Evolutionary conservation across 2,113 vertebrate genomes (phyloP), one percentile per base, ranked within the genome.

Genomic region (Argyrosomus japonicus): DNA sequence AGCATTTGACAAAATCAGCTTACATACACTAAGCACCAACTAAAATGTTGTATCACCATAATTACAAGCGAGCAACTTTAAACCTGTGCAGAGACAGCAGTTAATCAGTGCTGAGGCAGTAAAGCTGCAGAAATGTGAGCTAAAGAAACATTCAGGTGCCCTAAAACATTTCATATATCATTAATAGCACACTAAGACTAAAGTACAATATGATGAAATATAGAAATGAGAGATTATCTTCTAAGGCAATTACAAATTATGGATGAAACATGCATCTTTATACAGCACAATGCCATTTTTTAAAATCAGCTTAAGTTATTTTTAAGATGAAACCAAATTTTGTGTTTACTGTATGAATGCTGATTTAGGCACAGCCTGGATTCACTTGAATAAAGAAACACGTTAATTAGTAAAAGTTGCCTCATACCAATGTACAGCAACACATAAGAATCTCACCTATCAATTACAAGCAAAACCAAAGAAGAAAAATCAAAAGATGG

Each of bases 61-160:
- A 78, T 68, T 77, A 36, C 9, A 12, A 53, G 67, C 12, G 53
- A 27, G 19, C 2, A 51, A 70, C 45, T 83, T 67, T 43, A 19
- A 73, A 40, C 23, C 50, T 15, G 45, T 70, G 77, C 80, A 69
- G 50, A 79, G 60, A 71, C 64, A 77, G 75, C 82, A 80, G 15
- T 79, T 82, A 79, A 77, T 76, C 82, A 80, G 48, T 25, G 68
- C 63, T 2, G 77, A 86, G 71, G 29, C 12, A 27, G 43, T 32
- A 18, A 17, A 67, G 27, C 47, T 69, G 27, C 8, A 62, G 17
- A 53, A 62, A 53, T 62, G 77, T 50, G 63, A 79, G 56, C 48
- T 13, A 47, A 77, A 62, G 32, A 68, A 50, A 64, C 40, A 78
- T 50, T 57, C 23, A 81, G 60, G 60, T 80, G 79, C 79, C 83